A percentile compares a stretch with the other conserved stretches of the same genome.
These are phyloP conservation scores for Leptodactylus fallax DNA, from an alignment of 2,797 vertebrate genomes.

Conservation along the genomic window DNA sequence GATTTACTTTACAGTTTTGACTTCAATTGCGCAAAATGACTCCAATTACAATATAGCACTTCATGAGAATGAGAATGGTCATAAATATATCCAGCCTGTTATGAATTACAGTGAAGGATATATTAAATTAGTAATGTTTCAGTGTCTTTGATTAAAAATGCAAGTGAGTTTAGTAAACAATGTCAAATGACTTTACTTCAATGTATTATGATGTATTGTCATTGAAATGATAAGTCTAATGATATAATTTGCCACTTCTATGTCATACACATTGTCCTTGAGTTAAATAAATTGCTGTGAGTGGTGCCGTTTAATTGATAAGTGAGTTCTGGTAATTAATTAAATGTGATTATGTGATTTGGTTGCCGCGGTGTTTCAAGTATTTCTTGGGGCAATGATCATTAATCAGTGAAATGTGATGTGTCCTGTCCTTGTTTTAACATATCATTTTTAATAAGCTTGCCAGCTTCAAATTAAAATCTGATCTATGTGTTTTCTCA, in stretches of 20 bases:
- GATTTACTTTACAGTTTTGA: neutral
- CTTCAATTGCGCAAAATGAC: neutral
- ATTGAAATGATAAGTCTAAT: conserved; percentile 25
- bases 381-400: conserved; percentile 60
- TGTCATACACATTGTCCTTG: conserved; percentile 54
- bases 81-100: neutral
- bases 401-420: conserved; percentile 58
- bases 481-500: neutral
- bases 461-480: conserved; percentile 45
- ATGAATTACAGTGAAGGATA: neutral
- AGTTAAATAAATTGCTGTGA: conserved; percentile 51
- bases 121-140: conserved; percentile 26
- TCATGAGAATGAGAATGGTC: neutral
- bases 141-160: conserved; percentile 21
- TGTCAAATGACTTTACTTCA: conserved; percentile 29
- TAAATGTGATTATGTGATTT: conserved; percentile 59
- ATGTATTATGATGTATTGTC: conserved; percentile 50
- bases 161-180: conserved; percentile 29
- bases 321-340: conserved; percentile 56
- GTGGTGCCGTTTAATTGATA: conserved; percentile 53
- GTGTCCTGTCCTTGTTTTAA: conserved; percentile 52
- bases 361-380: conserved; percentile 54
- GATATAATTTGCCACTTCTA: conserved; percentile 39
- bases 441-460: conserved; percentile 58
- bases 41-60: neutral